Evolutionary conservation across 2,888 invertebrate species (phyloP), one percentile per base, ranked within the genome.

Genomic region (Aspidiotus destructor): DNA sequence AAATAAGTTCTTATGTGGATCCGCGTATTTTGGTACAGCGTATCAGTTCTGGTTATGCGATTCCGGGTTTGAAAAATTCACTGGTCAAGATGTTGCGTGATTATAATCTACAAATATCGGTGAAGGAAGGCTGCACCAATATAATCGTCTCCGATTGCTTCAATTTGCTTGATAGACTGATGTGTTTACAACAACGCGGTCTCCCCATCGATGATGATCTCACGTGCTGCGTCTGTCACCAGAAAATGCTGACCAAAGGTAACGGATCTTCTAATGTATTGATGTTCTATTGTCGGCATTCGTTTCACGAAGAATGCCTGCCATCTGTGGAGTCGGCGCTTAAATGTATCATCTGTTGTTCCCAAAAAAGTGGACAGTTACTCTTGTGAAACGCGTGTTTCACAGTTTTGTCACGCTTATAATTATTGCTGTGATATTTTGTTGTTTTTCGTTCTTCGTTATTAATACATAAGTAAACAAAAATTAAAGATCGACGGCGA

Each of bases 31-130:
- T 95, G 71, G 88, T 98, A 68, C 82, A 88, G 74, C 86, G 87
- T 77, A 97, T 99, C 72, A 85, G 89, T 74, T 81, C 86, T 0
- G 87, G 88, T 2, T 86, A 92, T 79, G 82, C 89, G 77, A 93
- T 99, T 74, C 91, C 92, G 9, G 92, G 92, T 53, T 80, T 98
- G 55, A 87, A 94, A 73, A 87, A 89, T 74, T 91, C 95, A 0
- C 81, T 98, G 10, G 92, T 92, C 1, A 95, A 94, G 80, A 93
- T 98, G 86, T 84, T 98, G 79, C 88, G 90, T 74, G 98, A 98
- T 77, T 97, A 93, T 77, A 92, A 91, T 75, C 81, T 96, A 70
- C 74, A 86, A 84, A 86, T 92, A 41, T 89, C 92, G 1, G 86
- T 94, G 28, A 88, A 93, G 77, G 89, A 92, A 77, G 92, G 92